Percentiles rank a stretch among this genome's conserved stretches.
Conservation (phyloP, 2,888 invertebrate genomes). For the Caenorhabditis panamensis region DNA sequence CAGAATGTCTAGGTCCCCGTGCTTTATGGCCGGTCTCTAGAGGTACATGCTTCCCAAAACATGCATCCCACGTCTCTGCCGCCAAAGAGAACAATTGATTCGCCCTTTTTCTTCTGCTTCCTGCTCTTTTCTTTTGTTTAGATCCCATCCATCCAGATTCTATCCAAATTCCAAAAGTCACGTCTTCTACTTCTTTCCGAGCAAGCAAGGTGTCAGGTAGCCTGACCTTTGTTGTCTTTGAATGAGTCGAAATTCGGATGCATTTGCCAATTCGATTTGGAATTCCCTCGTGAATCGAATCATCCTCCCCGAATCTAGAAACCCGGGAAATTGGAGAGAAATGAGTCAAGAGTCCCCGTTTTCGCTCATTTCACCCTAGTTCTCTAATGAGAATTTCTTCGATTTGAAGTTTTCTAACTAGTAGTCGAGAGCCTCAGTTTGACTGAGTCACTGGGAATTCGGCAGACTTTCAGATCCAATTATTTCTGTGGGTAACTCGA, state of each 20-base stretch:
- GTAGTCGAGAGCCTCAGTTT: background rate
- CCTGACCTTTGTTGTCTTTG: background rate
- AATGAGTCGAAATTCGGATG: background rate
- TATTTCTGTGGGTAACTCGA: no score
- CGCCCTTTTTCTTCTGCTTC: slow-evolving; percentile 20
- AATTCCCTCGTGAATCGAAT: slow-evolving; percentile 52
- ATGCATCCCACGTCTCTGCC: slow-evolving; percentile 13
- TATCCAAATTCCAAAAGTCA: background rate
- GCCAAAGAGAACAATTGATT: slow-evolving; percentile 40
- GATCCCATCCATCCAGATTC: background rate
- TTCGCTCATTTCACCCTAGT: slow-evolving; percentile 8
- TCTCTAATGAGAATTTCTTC: slow-evolving; percentile 36
- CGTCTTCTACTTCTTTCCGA: background rate
- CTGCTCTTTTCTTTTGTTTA: slow-evolving; percentile 7
- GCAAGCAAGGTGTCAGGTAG: background rate
- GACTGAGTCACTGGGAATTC: background rate
- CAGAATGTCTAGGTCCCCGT: slow-evolving; percentile 10
- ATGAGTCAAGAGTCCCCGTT: slow-evolving; percentile 30
- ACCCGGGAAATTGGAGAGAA: slow-evolving; percentile 30
- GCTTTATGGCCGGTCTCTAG: slow-evolving; percentile 51
- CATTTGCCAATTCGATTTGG: background rate
- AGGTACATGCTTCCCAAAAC: slow-evolving; percentile 23
- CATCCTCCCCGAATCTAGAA: slow-evolving; percentile 29
- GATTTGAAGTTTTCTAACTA: background rate
- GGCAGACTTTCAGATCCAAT: no score